Evolutionary conservation across 2,113 vertebrate genomes (phyloP).

Genomic region (Amphiprion ocellaris): DNA sequence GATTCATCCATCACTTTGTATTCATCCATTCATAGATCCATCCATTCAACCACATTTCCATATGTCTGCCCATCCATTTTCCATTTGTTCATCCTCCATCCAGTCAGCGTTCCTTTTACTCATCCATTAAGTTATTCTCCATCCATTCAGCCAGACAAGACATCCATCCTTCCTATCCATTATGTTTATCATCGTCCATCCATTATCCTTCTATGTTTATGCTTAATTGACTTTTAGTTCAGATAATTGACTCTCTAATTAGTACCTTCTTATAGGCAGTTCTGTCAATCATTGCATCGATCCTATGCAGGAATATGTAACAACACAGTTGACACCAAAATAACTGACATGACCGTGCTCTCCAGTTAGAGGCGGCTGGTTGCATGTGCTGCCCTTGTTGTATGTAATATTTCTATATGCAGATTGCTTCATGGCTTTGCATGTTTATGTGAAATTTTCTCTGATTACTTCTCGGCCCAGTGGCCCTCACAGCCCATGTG

Average conservation of each 20-base stretch:
- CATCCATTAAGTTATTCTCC: not conserved
- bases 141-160: not conserved
- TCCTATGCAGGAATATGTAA: slow-evolving; percentile 25
- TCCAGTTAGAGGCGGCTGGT: not conserved
- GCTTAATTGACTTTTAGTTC: slow-evolving; percentile 6
- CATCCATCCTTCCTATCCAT: too few relatives aligned
- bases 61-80: not conserved
- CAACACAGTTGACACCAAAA: not conserved
- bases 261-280: not conserved
- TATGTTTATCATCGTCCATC: too few relatives aligned
- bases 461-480: slow-evolving; percentile 25
- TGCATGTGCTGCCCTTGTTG: not conserved
- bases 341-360: slow-evolving; percentile 3
- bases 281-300: not conserved
- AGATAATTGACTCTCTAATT: slow-evolving; percentile 2
- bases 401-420: slow-evolving; percentile 10
- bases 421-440: slow-evolving; percentile 36
- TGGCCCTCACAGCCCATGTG: slow-evolving; percentile 1
- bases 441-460: slow-evolving; percentile 29
- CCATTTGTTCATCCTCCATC: not conserved
- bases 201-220: not conserved
- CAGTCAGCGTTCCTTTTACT: not conserved
- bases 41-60: not conserved
- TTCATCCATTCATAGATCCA: not conserved
- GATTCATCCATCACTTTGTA: not conserved